Percentiles rank a stretch among this genome's conserved stretches.
Conservation (phyloP, 2,888 invertebrate species). For the Melolontha melolontha region DNA sequence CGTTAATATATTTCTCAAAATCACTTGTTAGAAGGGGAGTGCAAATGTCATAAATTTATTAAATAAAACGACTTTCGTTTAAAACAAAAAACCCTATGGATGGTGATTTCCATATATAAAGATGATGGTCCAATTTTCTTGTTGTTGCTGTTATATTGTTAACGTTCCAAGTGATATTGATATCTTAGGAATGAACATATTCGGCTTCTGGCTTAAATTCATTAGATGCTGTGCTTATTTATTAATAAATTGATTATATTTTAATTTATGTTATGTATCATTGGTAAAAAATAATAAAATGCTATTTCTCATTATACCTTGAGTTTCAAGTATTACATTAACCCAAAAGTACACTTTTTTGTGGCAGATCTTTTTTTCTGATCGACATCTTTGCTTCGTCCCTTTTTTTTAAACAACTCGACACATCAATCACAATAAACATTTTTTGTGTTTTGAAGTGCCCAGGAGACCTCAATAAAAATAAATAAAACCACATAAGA, state of each 20-base stretch:
- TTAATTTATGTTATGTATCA: constrained; percentile 51
- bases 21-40: constrained; percentile 42
- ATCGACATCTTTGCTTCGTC: background rate
- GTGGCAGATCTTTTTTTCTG: constrained; percentile 32
- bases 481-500: too few relatives aligned
- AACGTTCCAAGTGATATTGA: constrained; percentile 64
- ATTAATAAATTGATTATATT: constrained; percentile 44
- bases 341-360: constrained; percentile 41
- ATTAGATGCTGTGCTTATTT: constrained; percentile 58
- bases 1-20: constrained; percentile 40
- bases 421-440: too few relatives aligned
- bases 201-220: constrained; percentile 60
- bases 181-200: constrained; percentile 60
- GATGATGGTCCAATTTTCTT: constrained; percentile 48
- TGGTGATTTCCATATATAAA: constrained; percentile 34
- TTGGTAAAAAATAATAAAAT: constrained; percentile 52
- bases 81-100: constrained; percentile 20
- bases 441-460: too few relatives aligned
- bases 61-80: constrained; percentile 11
- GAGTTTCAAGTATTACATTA: constrained; percentile 44
- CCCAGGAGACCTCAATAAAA: too few relatives aligned
- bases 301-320: constrained; percentile 48
- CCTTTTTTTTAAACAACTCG: constrained; percentile 21
- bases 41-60: constrained; percentile 16
- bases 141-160: constrained; percentile 49